Base-by-base conservation (phyloP, 2,113 vertebrate species). In the Colaptes auratus region DNA sequence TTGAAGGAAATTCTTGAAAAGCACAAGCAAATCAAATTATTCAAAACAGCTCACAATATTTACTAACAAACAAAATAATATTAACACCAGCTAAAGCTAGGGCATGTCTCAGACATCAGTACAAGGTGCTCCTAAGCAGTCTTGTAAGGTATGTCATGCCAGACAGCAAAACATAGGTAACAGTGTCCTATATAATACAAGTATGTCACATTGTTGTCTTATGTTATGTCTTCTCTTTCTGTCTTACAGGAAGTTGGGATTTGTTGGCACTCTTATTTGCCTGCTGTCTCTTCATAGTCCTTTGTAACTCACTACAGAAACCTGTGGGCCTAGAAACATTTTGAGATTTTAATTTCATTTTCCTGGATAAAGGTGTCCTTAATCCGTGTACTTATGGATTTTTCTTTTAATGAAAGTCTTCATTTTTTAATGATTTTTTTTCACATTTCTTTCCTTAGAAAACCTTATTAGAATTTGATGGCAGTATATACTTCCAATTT, bases 51-150 rank as follows among this genome's bases (percentile, higher is more conserved):
- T 88, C 42, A 42, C 16, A 35, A 1, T 56, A 72, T 66, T 72
- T 94, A 27, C 28, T 33, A 71, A 65, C 6, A 84, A 93, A 67
- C 17, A 84, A 72, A 96, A 78, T 27, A 76, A 52, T 35, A 65
- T 55, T 52, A 72, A 60, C 50, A 72, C 3, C 30, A 84, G 55
- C 70, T 93, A 76, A 15, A 67, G 9, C 12, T 52, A 67, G 39
- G 33, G 14, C 20, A 44, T 58, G 10, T 69, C 71, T 71, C 48
- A 39, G 42, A 42, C 13, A 21, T 30, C 33, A 78, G 6, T 50
- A 39, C 58, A 88, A 92, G 10, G 1, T 39, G 13, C 3, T 92
- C 27, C 36, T 63, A 58, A 90, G 23, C 2, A 73, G 3, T 39
- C 61, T 39, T 81, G 31, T 69, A 65, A 73, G 14, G 4, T 17